Base-by-base conservation (phyloP, 2,888 invertebrate species). In the Eristalinus aeneus region DNA sequence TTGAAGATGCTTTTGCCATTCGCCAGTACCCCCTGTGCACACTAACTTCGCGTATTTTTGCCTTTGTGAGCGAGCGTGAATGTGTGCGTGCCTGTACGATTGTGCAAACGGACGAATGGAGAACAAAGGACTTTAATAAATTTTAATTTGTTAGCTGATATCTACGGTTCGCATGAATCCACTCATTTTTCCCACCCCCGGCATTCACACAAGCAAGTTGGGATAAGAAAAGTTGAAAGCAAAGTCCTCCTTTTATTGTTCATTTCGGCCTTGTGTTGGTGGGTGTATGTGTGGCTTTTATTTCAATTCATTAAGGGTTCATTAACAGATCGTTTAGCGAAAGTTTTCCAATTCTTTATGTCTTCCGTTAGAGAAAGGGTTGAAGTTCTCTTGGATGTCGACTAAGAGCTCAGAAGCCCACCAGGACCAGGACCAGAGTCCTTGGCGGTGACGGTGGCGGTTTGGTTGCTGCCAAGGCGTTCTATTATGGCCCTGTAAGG, bases 91-190 rank as follows among this genome's bases (percentile, higher is more conserved):
- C 65, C 72, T 53, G 53, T 80, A 34, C 16, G 16, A 46, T 46
- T 46, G 81, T 64, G 69, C 75, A 81, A 75, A 81, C 68, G 69
- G 31, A 75, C 75, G 63, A 75, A 75, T 63, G 36, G 64, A 69
- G 81, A 81, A 81, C 81, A 81, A 81, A 81, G 69, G 81, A 75
- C 63, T 81, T 81, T 69, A 75, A 81, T 81, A 81, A 81, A 81
- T 81, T 81, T 81, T 81, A 81, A 69, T 81, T 81, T 81, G 81
- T 74, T 81, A 60, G 81, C 75, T 69, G 81, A 71, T 75, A 75
- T 81, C 81, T 74, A 80, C 56, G 74, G 68, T 68, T 80, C 68
- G 74, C 68, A 74, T 56, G 56, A 53, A 69, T 68, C 32, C 60
- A 31, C 12, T 8, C 56, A 54, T 67, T 60, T 46, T n/a, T 53